phyloP scores from a whole-genome alignment of 2,888 invertebrate species.

The Monochamus alternatus region DNA sequence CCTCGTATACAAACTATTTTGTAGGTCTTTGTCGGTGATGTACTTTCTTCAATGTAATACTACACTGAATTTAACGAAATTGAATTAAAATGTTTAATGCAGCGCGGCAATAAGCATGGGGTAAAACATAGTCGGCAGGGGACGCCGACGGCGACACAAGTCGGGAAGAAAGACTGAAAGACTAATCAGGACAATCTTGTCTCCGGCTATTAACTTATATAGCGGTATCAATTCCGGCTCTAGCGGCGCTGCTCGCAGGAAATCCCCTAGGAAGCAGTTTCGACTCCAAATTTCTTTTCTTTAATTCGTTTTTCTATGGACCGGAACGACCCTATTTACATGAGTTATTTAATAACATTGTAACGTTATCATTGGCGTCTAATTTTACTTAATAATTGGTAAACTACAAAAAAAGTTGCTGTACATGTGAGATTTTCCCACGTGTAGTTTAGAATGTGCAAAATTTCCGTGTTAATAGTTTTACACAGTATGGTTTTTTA shows the following conservation, averaged over 20 bases:
- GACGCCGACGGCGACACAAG: constrained; percentile 25
- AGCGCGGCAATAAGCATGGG: constrained; percentile 47
- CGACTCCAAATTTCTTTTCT: constrained; percentile 64
- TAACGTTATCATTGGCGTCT: constrained; percentile 51
- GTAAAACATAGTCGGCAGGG: constrained; percentile 34
- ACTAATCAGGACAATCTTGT: constrained; percentile 71
- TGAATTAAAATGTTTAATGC: constrained; percentile 57
- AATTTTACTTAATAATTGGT: constrained; percentile 6
- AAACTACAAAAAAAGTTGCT: too few relatives aligned
- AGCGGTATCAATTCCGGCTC: constrained; percentile 70
- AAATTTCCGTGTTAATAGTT: too few relatives aligned
- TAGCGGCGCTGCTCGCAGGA: constrained; percentile 57
- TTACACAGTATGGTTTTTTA: too few relatives aligned
- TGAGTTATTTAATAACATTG: constrained; percentile 63
- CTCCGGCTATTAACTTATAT: constrained; percentile 71
- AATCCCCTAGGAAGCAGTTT: constrained; percentile 61
- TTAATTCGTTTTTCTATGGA: constrained; percentile 63
- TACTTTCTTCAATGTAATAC: not conserved
- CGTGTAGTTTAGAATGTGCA: too few relatives aligned
- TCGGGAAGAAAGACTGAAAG: constrained; percentile 50
- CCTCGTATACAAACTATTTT: too few relatives aligned
- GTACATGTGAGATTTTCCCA: too few relatives aligned
- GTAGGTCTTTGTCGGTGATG: not conserved
- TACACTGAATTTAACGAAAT: constrained; percentile 39
- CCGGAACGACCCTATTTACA: constrained; percentile 62